Evolutionary conservation across 2,888 invertebrate genomes (phyloP).

Genomic region (Scaptomyza flava): DNA sequence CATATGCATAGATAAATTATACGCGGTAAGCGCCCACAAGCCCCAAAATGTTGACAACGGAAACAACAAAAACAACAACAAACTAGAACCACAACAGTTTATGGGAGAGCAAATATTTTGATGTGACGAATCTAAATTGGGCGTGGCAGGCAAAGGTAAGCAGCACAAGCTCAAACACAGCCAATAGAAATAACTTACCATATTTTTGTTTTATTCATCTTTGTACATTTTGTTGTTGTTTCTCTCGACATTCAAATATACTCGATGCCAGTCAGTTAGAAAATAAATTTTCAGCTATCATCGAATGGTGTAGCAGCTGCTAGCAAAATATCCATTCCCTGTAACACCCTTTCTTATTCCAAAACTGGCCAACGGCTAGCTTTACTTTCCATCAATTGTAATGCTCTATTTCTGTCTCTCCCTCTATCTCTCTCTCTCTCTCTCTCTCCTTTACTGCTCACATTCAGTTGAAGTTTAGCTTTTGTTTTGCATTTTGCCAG

Average conservation of each 20-base stretch:
- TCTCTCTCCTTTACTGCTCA: neutral
- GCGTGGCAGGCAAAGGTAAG: conserved; percentile 60
- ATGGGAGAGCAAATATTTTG: conserved; percentile 67
- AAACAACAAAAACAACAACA: conserved; percentile 39
- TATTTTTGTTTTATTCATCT: conserved; percentile 8
- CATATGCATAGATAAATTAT: conserved; percentile 79
- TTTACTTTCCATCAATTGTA: conserved; percentile 47
- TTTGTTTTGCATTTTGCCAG: conserved; percentile 56
- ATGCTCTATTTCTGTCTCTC: conserved; percentile 1
- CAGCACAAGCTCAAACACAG: conserved; percentile 27
- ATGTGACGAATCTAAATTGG: conserved; percentile 76
- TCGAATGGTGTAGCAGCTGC: conserved; percentile 58
- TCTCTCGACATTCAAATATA: conserved; percentile 57
- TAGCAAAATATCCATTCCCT: conserved; percentile 39
- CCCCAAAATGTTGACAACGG: conserved; percentile 47
- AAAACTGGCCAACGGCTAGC: conserved; percentile 15
- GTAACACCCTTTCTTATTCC: no score
- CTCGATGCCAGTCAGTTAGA: conserved; percentile 75
- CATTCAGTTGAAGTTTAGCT: conserved; percentile 42
- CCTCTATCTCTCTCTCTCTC: neutral
- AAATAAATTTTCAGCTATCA: conserved; percentile 77
- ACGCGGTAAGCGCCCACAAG: conserved; percentile 76
- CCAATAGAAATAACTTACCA: conserved; percentile 33
- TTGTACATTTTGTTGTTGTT: conserved; percentile 1
- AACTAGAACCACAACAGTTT: conserved; percentile 30